A percentile compares a stretch with the other conserved stretches of the same genome.
Evolutionary conservation across 2,113 vertebrate species (phyloP).

Genomic region (Chitala chitala): DNA sequence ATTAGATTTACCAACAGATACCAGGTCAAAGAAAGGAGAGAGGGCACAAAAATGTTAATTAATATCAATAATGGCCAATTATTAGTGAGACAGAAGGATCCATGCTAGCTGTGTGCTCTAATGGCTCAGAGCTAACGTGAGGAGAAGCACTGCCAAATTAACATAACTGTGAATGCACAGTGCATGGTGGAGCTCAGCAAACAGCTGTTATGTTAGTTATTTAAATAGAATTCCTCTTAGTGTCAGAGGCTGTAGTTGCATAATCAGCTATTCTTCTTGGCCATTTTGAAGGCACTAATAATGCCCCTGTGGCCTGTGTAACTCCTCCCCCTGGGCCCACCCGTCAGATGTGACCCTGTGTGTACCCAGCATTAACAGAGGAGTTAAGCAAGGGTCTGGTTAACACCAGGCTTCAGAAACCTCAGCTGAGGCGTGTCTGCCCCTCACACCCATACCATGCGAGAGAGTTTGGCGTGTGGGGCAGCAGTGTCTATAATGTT

Average conservation of each 20-base stretch:
- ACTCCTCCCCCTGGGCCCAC: conserved; percentile 70
- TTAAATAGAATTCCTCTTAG: conserved; percentile 93
- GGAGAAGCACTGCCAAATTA: conserved; percentile 91
- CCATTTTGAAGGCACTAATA: conserved; percentile 83
- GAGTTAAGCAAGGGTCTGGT: conserved; percentile 57
- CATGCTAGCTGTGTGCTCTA: conserved; percentile 91
- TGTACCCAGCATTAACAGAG: conserved; percentile 66
- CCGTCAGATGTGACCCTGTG: conserved; percentile 69
- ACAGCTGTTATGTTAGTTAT: conserved; percentile 99
- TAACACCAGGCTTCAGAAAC: conserved; percentile 33
- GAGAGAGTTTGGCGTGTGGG: conserved; percentile 42
- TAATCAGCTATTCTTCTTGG: conserved; percentile 90
- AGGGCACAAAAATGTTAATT: conserved; percentile 99
- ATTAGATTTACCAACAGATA: conserved; percentile 98
- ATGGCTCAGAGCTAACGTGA: conserved; percentile 92
- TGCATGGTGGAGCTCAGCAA: conserved; percentile 87
- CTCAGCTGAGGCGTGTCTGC: conserved; percentile 59
- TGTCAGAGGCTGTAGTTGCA: conserved; percentile 80
- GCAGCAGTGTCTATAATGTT: conserved; percentile 49
- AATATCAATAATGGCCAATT: conserved; percentile 99
- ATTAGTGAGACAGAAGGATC: conserved; percentile 99
- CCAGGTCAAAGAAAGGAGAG: conserved; percentile 82
- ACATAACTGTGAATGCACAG: conserved; percentile 91
- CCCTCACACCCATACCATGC: conserved; percentile 60
- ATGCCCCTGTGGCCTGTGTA: conserved; percentile 72